Evolutionary conservation across 2,888 invertebrate species (phyloP).

Genomic region (Acanthoscelides obtectus): DNA sequence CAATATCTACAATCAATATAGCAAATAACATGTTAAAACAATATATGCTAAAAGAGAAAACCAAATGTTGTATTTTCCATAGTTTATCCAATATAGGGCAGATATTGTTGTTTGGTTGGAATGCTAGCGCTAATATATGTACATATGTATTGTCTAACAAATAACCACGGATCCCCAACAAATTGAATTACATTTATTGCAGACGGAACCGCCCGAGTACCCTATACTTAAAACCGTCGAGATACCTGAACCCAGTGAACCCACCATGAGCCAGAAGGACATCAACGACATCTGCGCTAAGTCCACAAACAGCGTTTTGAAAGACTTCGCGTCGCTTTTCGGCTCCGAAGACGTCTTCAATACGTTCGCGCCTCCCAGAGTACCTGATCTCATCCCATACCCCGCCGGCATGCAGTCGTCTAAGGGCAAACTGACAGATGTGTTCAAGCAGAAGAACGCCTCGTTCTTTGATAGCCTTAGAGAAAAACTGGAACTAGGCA

Average conservation of each 20-base stretch:
- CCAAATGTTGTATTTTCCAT: too few relatives aligned
- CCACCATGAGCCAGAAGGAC: constrained; percentile 46
- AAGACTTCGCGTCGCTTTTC: constrained; percentile 54
- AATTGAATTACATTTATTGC: too few relatives aligned
- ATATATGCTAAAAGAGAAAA: too few relatives aligned
- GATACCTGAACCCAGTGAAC: constrained; percentile 31
- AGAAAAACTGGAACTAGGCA: constrained; percentile 64
- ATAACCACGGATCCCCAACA: too few relatives aligned
- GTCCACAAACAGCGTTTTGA: constrained; percentile 49
- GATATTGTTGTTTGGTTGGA: too few relatives aligned
- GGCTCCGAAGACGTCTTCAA: constrained; percentile 44
- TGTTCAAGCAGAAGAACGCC: constrained; percentile 62
- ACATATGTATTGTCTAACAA: too few relatives aligned
- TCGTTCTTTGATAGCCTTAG: constrained; percentile 81
- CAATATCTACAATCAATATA: too few relatives aligned
- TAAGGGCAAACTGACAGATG: constrained; percentile 23
- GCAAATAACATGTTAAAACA: too few relatives aligned
- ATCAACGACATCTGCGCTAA: constrained; percentile 49
- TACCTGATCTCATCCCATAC: constrained; percentile 40
- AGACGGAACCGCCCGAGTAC: constrained; percentile 56
- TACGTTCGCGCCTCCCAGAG: constrained; percentile 25
- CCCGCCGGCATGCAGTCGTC: constrained; percentile 23
- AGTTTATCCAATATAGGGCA: too few relatives aligned
- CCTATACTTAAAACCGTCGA: constrained; percentile 25
- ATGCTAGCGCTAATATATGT: too few relatives aligned